Evolutionary conservation across 2,797 vertebrate species (phyloP), one percentile per base, ranked within the genome.

Genomic region (Hemibagrus guttatus): DNA sequence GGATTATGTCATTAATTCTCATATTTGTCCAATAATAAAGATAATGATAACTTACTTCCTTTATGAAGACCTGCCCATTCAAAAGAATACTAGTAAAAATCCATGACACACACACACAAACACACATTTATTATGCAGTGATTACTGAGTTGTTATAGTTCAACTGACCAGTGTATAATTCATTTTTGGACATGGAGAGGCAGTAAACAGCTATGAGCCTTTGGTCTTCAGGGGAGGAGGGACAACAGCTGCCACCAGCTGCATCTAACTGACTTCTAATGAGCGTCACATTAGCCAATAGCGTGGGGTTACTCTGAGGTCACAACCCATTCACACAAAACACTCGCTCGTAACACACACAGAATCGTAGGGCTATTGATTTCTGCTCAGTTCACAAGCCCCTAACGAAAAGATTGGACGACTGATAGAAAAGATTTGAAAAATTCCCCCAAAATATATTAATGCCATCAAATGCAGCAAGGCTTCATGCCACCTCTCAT

Each of bases 401-500:
- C 80, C 39, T 28, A 2, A 6, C 35, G 46, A 64, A 68, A 82
- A 52, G 46, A 82, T 54, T n/a, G 39, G 54, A 58, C 17, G 46
- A 31, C 16, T 21, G 52, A 78, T 79, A 39, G 76, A 12, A 39
- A 79, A 59, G 76, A 79, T 42, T 1, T 42, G 12, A 66, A 59
- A 68, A 61, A 52, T 12, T 39, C 19, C 6, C 54, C 26, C 13
- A 11, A 59, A 56, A 59, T 26, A 72, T 61, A 81, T 46, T 69
- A 59, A 81, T 61, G 21, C 42, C 76, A 81, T 75, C 61, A 42
- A 46, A 87, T 28, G 16, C 71, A 81, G 54, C 71, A 52, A 78
- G 84, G 87, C 81, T 85, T 87, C 78, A 88, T 82, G 88, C 26
- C 84, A 54, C 56, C 86, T 87, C 87, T 66, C 46, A 64, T 84